phyloP scores from a whole-genome alignment of 2,113 vertebrate species.

The Oncorhynchus tshawytscha region DNA sequence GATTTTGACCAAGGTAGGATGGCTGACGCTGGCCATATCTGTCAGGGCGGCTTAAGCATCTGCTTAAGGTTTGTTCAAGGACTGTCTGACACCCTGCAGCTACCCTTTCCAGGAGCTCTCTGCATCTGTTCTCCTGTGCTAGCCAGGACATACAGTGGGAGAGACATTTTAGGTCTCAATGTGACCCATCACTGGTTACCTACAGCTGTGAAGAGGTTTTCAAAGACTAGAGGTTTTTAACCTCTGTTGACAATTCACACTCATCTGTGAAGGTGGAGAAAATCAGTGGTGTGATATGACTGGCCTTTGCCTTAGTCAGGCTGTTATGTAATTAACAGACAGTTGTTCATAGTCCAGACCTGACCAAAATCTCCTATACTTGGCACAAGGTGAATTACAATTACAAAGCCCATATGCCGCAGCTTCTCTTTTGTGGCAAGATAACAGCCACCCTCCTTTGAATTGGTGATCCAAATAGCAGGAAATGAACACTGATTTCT shows the following conservation, averaged over 20 bases:
- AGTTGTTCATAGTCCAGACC: slow-evolving; percentile 41
- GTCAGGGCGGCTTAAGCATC: not conserved
- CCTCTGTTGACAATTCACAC: not conserved
- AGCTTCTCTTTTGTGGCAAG: slow-evolving; percentile 19
- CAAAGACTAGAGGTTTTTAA: not conserved
- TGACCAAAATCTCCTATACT: slow-evolving; percentile 41
- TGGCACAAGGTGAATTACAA: slow-evolving; percentile 3
- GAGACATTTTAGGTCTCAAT: not conserved
- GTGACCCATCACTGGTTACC: not conserved
- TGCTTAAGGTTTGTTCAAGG: slow-evolving; percentile 5
- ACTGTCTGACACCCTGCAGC: not conserved
- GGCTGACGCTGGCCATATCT: slow-evolving; percentile 10
- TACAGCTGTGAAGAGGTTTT: not conserved
- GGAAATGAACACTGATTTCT: slow-evolving; percentile 53
- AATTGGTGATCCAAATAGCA: slow-evolving; percentile 47
- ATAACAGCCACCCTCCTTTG: slow-evolving; percentile 38
- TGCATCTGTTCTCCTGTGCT: not conserved
- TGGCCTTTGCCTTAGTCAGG: slow-evolving; percentile 40
- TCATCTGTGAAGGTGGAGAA: slow-evolving; percentile 9
- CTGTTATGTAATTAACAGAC: slow-evolving; percentile 50
- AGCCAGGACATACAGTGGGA: not conserved
- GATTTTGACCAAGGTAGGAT: not conserved
- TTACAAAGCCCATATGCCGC: not conserved
- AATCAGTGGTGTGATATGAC: slow-evolving; percentile 13
- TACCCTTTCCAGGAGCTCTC: not conserved